Evolutionary conservation across 2,797 vertebrate genomes (phyloP).

Genomic region (Pyrocephalus nanus): DNA sequence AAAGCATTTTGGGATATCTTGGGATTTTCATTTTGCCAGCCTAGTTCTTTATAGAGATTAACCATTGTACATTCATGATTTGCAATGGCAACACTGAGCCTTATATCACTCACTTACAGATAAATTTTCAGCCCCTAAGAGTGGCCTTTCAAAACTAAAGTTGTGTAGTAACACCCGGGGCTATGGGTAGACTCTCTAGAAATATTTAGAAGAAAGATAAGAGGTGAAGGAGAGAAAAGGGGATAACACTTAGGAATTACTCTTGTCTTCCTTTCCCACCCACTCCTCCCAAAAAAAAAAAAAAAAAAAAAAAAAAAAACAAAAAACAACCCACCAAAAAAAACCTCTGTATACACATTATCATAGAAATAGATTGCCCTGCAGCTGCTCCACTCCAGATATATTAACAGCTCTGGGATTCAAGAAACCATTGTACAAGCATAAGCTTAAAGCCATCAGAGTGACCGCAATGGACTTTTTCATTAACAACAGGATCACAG

Average conservation of each 20-base stretch:
- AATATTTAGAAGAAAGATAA: background rate
- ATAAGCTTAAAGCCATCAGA: constrained; percentile 48
- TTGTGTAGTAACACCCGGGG: background rate
- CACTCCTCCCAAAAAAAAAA: accelerated
- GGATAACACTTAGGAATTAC: background rate
- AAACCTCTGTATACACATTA: constrained; percentile 52
- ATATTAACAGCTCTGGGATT: constrained; percentile 62
- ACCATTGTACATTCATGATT: background rate
- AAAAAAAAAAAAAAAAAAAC: background rate
- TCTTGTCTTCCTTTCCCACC: background rate
- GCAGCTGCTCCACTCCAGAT: constrained; percentile 58
- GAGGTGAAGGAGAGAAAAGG: background rate
- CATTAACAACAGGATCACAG: constrained; percentile 54
- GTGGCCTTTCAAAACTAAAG: background rate
- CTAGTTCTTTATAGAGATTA: background rate
- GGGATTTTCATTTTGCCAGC: background rate
- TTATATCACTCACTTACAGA: background rate
- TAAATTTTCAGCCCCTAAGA: background rate
- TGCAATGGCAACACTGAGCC: background rate
- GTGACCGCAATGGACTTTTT: constrained; percentile 53
- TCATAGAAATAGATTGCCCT: constrained; percentile 62
- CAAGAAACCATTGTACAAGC: constrained; percentile 51
- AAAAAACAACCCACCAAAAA: background rate
- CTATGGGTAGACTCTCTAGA: background rate
- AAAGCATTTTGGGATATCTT: background rate